phyloP scores from a whole-genome alignment of 37 sponge, comb jelly and placozoan genomes.

The Aplysina aerophoba region DNA sequence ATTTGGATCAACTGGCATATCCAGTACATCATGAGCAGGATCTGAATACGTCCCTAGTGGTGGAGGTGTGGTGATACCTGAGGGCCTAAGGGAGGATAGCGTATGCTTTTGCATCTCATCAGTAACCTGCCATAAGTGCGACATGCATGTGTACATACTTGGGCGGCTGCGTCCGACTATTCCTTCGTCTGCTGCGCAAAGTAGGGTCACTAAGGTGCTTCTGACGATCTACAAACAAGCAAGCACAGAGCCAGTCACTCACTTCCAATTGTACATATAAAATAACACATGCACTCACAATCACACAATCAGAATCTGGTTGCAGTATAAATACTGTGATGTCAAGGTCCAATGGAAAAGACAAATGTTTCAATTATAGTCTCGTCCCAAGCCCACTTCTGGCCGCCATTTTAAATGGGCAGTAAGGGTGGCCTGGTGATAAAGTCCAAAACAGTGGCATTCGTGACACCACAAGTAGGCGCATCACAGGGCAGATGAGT shows the following conservation, averaged over 20 bases:
- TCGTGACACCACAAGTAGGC: too few relatives aligned
- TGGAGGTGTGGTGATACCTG: slow-evolving; percentile 30
- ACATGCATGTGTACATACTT: not conserved
- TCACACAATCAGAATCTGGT: not conserved
- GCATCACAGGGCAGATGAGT: too few relatives aligned
- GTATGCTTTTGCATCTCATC: too few relatives aligned
- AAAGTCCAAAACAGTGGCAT: too few relatives aligned
- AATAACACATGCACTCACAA: not conserved
- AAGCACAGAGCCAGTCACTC: not conserved
- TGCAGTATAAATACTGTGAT: not conserved
- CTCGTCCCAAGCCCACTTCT: too few relatives aligned
- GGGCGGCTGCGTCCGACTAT: not conserved
- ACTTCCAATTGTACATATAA: not conserved
- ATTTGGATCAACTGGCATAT: slow-evolving; percentile 98
- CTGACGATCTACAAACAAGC: not conserved
- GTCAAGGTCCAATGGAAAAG: too few relatives aligned
- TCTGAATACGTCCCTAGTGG: slow-evolving; percentile 32
- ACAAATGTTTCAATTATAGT: too few relatives aligned
- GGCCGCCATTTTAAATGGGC: too few relatives aligned
- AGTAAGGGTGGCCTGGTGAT: too few relatives aligned
- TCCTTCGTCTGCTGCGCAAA: not conserved
- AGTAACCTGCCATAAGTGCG: not conserved
- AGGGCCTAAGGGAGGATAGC: not conserved
- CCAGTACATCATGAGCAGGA: slow-evolving; percentile 69
- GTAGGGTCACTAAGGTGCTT: not conserved